These are phyloP conservation scores for Trissolcus japonicus DNA, from an alignment of 2,888 invertebrate genomes.

Conservation along the genomic window DNA sequence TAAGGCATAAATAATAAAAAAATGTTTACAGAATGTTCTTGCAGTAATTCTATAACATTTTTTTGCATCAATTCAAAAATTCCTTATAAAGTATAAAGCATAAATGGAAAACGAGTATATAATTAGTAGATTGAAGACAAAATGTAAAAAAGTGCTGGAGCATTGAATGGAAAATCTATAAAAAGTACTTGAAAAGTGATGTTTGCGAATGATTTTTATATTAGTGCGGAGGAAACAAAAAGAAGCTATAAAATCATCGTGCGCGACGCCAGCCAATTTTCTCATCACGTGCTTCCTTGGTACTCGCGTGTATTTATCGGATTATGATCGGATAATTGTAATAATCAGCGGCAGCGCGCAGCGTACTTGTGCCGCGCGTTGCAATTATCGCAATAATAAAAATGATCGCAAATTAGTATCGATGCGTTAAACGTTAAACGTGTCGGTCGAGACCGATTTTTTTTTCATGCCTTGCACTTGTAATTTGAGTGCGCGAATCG, in stretches of 20 bases:
- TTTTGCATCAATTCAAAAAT: no score
- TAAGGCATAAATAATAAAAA: background rate
- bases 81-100: no score
- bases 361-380: constrained; percentile 26
- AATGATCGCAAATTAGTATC: constrained; percentile 54
- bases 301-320: constrained; percentile 55
- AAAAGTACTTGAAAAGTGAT: constrained; percentile 54
- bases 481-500: constrained; percentile 37
- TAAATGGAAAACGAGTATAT: no score
- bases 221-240: constrained; percentile 29
- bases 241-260: constrained; percentile 33
- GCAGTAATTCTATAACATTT: background rate
- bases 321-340: constrained; percentile 59
- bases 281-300: constrained; percentile 57
- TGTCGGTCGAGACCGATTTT: constrained; percentile 24
- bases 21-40: background rate
- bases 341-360: constrained; percentile 49
- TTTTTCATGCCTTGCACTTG: constrained; percentile 16
- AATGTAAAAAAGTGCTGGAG: constrained; percentile 1
- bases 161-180: constrained; percentile 22
- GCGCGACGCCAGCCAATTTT: constrained; percentile 61
- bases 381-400: constrained; percentile 52
- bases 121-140: background rate
- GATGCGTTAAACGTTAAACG: constrained; percentile 51
- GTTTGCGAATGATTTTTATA: constrained; percentile 52